Percentiles rank a stretch among this genome's conserved stretches.
phyloP scores from a whole-genome alignment of 2,113 vertebrate species.

The Calidris pygmaea region DNA sequence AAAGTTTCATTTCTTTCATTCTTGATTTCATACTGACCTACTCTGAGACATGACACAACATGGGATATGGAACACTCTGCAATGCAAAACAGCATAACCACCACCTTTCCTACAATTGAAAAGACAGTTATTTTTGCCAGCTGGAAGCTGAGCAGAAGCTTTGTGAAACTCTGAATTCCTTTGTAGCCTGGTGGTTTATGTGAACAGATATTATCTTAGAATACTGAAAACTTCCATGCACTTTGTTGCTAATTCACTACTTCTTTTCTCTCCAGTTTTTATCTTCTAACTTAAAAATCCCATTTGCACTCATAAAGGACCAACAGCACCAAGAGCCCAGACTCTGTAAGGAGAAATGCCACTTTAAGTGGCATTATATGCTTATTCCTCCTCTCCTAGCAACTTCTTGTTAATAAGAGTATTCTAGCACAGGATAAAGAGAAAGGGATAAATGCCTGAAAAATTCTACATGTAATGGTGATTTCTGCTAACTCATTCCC shows the following conservation, averaged over 20 bases:
- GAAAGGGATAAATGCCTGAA: neutral
- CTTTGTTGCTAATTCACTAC: neutral
- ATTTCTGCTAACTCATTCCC: neutral
- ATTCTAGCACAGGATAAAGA: neutral
- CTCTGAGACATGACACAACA: constrained; percentile 60
- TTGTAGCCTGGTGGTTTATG: constrained; percentile 45
- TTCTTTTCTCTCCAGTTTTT: neutral
- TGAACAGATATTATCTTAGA: constrained; percentile 39
- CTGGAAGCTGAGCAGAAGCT: constrained; percentile 50
- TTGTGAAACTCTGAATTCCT: constrained; percentile 13
- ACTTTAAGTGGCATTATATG: neutral
- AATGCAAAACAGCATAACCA: constrained; percentile 51
- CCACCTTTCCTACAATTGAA: constrained; percentile 50
- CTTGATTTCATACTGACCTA: constrained; percentile 60
- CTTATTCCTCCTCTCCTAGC: neutral
- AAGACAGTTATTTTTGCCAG: constrained; percentile 16
- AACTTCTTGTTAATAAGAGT: neutral
- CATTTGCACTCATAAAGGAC: neutral
- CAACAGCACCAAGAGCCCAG: neutral
- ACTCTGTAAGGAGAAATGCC: neutral
- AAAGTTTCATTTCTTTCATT: constrained; percentile 64
- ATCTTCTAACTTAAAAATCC: neutral
- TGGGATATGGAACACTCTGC: constrained; percentile 40
- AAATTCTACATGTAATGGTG: neutral
- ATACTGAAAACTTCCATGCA: constrained; percentile 30